phyloP scores from a whole-genome alignment of 2,113 vertebrate genomes.

The Picathartes gymnocephalus region DNA sequence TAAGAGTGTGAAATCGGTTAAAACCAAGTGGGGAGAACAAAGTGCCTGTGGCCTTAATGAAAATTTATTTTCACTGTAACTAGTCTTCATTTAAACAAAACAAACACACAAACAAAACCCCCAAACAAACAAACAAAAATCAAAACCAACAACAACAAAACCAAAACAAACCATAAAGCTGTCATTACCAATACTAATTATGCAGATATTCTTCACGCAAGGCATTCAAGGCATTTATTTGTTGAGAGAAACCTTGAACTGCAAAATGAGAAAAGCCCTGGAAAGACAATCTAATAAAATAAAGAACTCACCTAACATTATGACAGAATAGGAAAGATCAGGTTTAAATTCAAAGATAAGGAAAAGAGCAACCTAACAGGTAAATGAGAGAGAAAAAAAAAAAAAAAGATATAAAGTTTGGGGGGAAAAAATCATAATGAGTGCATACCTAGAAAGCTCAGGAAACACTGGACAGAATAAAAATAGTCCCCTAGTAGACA shows the following conservation, averaged over 20 bases:
- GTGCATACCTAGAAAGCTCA: background rate
- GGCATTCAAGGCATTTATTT: background rate
- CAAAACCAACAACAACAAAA: background rate
- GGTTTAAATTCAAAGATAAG: background rate
- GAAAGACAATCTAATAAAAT: background rate
- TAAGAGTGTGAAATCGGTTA: background rate
- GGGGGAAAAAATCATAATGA: rapidly evolving
- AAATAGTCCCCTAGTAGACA: background rate
- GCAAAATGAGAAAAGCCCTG: background rate
- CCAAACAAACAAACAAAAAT: background rate
- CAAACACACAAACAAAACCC: background rate
- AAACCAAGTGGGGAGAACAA: background rate
- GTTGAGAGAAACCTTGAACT: background rate
- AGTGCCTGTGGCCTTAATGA: background rate
- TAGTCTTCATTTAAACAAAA: background rate
- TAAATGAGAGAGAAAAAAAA: background rate
- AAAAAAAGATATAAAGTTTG: background rate
- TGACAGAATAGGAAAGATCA: conserved; percentile 2
- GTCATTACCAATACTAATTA: background rate
- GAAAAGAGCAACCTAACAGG: background rate
- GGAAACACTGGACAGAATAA: background rate
- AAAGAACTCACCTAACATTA: background rate
- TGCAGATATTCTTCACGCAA: background rate
- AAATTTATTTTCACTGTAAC: background rate
- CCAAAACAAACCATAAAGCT: background rate